Percentiles rank a stretch among this genome's conserved stretches.
Conservation (phyloP, 2,113 vertebrate genomes). For the Ctenomys sociabilis region DNA sequence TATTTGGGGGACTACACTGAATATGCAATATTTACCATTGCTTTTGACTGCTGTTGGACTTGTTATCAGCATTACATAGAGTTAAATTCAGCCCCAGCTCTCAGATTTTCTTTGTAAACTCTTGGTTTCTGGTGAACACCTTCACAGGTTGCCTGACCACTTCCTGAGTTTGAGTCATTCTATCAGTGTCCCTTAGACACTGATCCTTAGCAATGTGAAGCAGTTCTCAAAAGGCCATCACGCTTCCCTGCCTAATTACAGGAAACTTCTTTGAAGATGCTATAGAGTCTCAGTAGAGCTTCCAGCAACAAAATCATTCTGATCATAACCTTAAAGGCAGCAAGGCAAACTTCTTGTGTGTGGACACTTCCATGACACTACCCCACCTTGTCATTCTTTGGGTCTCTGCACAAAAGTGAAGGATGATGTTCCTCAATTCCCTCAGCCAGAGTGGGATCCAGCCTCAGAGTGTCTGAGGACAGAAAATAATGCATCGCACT, state of each 20-base stretch:
- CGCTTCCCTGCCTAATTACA: neutral
- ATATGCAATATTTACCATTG: neutral
- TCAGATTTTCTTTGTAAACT: neutral
- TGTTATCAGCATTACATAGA: neutral
- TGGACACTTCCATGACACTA: neutral
- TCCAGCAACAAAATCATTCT: slow-evolving; percentile 10
- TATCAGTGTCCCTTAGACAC: neutral
- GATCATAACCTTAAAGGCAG: neutral
- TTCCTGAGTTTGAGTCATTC: neutral
- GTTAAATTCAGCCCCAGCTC: neutral
- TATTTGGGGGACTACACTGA: neutral
- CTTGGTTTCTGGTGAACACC: neutral
- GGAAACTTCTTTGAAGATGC: slow-evolving; percentile 40
- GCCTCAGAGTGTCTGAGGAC: neutral
- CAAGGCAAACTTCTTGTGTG: neutral
- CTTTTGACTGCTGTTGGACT: neutral
- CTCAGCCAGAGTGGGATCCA: neutral
- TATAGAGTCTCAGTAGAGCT: neutral
- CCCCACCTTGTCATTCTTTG: neutral
- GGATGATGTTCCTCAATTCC: neutral
- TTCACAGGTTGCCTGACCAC: slow-evolving; percentile 7
- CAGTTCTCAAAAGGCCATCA: neutral
- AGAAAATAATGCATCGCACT: neutral
- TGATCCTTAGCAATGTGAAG: neutral
- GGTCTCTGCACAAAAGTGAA: neutral